phyloP scores from a whole-genome alignment of 1,140 invertebrate species.

The Littorina saxatilis region DNA sequence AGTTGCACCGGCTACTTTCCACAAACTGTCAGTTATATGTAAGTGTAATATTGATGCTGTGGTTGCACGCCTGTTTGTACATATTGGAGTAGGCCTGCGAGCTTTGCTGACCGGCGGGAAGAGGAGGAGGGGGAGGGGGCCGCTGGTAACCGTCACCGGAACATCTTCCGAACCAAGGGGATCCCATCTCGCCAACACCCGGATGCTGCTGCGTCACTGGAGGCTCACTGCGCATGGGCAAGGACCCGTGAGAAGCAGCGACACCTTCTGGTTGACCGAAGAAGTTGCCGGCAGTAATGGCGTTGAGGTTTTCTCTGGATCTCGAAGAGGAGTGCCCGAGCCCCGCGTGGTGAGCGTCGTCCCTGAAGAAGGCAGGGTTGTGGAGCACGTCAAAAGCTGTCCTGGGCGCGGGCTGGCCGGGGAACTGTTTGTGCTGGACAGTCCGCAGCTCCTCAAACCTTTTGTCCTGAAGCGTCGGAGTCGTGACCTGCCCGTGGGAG shows the following conservation, averaged over 20 bases:
- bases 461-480: conserved; percentile 6
- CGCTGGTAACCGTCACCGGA: not conserved
- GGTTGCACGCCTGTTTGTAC: conserved; percentile 62
- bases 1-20: not conserved
- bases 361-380: conserved; percentile 10
- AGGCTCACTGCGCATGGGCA: not conserved
- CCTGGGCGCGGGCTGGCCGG: conserved; percentile 21
- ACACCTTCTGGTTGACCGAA: not conserved
- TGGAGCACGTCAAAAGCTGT: conserved; percentile 42
- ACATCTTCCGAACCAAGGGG: conserved; percentile 18
- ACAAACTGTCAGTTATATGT: conserved; percentile 62
- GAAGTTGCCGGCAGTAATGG: not conserved
- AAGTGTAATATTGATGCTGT: conserved; percentile 71
- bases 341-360: conserved; percentile 32
- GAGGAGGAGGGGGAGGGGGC: not conserved
- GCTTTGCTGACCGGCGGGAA: not conserved
- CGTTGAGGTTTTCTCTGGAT: not conserved
- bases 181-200: not conserved
- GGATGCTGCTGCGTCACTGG: not conserved
- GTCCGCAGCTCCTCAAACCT: conserved; percentile 40
- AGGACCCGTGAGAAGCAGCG: not conserved
- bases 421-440: conserved; percentile 29
- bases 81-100: conserved; percentile 40
- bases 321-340: conserved; percentile 23
- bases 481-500: not conserved